Conservation (phyloP, 2,888 invertebrate genomes). For the Sphecodes monilicornis region DNA sequence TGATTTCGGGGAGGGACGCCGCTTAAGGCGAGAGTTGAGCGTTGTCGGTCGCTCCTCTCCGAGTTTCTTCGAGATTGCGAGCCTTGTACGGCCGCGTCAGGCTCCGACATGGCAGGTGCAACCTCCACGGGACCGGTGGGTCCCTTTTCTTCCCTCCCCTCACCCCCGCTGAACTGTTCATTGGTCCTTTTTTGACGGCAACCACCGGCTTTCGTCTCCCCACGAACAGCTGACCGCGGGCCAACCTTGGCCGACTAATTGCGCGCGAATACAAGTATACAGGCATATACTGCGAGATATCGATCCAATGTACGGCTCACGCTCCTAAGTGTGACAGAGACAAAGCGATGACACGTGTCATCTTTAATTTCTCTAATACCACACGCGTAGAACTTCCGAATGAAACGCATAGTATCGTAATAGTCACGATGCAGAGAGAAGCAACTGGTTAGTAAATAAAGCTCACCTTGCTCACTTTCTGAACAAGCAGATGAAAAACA, state of each 20-base stretch:
- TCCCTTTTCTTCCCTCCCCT: conserved; percentile 59
- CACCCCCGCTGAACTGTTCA: conserved; percentile 31
- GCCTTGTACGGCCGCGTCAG: conserved; percentile 81
- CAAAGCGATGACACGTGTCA: too few species aligned
- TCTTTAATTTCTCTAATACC: too few species aligned
- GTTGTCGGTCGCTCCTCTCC: conserved; percentile 73
- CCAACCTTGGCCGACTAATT: conserved; percentile 75
- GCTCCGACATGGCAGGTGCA: conserved; percentile 76
- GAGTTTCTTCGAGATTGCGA: conserved; percentile 73
- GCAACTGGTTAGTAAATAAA: too few species aligned
- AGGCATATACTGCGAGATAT: conserved; percentile 1
- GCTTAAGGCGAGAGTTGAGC: conserved; percentile 75
- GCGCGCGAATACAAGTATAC: conserved; percentile 53
- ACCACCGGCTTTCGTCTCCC: conserved; percentile 70
- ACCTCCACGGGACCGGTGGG: conserved; percentile 70
- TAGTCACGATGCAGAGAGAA: too few species aligned
- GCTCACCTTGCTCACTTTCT: too few species aligned
- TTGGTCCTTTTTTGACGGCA: conserved; percentile 49
- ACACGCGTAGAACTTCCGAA: too few species aligned
- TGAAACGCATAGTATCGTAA: too few species aligned
- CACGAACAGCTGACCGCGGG: conserved; percentile 73
- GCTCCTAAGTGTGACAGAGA: too few species aligned
- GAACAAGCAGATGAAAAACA: too few species aligned
- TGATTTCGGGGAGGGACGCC: conserved; percentile 70
- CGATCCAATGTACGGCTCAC: background rate